phyloP scores from a whole-genome alignment of 2,113 vertebrate species.

The Danionella cerebrum region DNA sequence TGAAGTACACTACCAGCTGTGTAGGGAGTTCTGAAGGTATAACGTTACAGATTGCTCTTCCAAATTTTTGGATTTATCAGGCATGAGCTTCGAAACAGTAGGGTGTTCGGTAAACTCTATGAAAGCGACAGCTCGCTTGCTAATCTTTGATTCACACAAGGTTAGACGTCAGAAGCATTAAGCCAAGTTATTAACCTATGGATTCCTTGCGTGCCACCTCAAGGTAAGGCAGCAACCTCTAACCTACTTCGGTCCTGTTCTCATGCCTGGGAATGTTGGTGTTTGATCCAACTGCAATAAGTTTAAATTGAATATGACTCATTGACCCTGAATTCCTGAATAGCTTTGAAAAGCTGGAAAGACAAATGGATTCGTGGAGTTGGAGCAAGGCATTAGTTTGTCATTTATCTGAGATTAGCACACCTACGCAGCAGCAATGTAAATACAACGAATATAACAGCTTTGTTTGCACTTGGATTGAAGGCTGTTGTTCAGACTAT shows the following conservation, averaged over 20 bases:
- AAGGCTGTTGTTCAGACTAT: not conserved
- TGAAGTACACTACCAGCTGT: not conserved
- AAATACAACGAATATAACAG: conserved; percentile 8
- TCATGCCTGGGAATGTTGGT: not conserved
- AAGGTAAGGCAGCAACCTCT: not conserved
- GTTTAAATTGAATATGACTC: not conserved
- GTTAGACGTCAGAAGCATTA: not conserved
- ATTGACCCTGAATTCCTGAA: not conserved
- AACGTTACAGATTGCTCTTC: not conserved
- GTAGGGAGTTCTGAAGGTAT: not conserved
- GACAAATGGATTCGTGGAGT: conserved; percentile 8
- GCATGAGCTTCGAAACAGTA: not conserved
- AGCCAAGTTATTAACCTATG: not conserved
- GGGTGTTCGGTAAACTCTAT: not conserved
- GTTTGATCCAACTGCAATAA: not conserved
- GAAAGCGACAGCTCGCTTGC: not conserved
- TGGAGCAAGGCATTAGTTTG: not conserved
- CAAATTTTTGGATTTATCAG: not conserved
- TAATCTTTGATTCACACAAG: not conserved
- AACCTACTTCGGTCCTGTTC: not conserved
- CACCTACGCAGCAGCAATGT: not conserved
- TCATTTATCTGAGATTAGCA: conserved; percentile 12
- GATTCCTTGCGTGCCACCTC: not conserved
- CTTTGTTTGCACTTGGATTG: conserved; percentile 10
- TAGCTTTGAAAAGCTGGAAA: conserved; percentile 9